Conservation (phyloP, 1,140 invertebrate genomes). For the Drosophila sp. region DNA sequence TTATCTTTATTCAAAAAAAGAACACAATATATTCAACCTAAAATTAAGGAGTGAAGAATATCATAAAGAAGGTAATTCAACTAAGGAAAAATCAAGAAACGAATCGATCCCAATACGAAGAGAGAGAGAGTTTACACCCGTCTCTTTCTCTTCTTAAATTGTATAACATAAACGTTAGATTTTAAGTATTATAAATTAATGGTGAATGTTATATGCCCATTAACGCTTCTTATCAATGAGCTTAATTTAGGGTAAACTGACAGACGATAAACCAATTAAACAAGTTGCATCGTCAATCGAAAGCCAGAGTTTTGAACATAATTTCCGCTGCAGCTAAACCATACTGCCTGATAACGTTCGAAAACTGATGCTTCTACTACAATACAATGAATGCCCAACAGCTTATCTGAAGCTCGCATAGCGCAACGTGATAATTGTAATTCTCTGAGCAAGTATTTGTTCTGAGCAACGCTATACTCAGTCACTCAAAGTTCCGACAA, state of each 20-base stretch:
- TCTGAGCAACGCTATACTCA: slow-evolving; percentile 40
- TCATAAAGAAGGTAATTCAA: too few species aligned
- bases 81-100: too few species aligned
- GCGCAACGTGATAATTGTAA: slow-evolving; percentile 50
- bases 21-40: too few species aligned
- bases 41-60: too few species aligned
- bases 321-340: slow-evolving; percentile 50
- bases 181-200: too few species aligned
- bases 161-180: too few species aligned
- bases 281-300: neutral
- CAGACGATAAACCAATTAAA: slow-evolving; percentile 4
- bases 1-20: too few species aligned
- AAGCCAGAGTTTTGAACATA: slow-evolving; percentile 11
- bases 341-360: slow-evolving; percentile 45
- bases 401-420: slow-evolving; percentile 47
- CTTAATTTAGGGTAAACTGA: neutral
- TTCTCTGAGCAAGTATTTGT: slow-evolving; percentile 27
- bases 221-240: slow-evolving; percentile 24
- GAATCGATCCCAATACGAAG: too few species aligned
- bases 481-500: slow-evolving; percentile 12
- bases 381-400: slow-evolving; percentile 24
- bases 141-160: too few species aligned
- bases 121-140: too few species aligned
- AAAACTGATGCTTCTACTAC: slow-evolving; percentile 25
- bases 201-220: neutral